phyloP scores from a whole-genome alignment of 2,888 invertebrate species.

The Cancer borealis region DNA sequence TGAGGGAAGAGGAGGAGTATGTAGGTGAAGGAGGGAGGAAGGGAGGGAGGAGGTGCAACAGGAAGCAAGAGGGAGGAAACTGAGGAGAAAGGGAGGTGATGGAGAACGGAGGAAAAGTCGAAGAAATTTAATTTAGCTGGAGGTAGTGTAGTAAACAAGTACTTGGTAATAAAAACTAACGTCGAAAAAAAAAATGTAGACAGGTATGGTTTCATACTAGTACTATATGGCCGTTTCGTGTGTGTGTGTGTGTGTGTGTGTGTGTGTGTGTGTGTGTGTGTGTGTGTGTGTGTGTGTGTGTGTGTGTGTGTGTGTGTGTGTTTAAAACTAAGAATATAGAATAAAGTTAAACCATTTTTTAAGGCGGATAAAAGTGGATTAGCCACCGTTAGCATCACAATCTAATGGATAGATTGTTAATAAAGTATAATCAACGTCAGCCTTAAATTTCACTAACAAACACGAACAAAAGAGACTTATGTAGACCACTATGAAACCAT shows the following conservation, averaged over 20 bases:
- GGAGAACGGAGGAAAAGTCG: neutral
- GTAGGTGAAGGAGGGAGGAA: neutral
- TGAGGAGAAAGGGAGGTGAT: neutral
- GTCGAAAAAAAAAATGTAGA: neutral
- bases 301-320: conserved; percentile 40
- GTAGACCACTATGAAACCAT: neutral
- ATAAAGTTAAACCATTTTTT: neutral
- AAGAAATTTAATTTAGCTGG: neutral
- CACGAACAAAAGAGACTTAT: neutral
- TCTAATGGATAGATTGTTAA: neutral
- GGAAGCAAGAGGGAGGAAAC: neutral
- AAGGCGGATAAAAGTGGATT: neutral
- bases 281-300: conserved; percentile 40
- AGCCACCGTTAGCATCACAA: neutral
- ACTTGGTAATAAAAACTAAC: no score
- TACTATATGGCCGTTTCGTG: neutral
- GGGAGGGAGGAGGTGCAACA: neutral
- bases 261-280: conserved; percentile 38
- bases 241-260: conserved; percentile 30
- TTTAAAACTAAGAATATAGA: no score
- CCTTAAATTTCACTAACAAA: neutral
- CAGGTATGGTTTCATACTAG: neutral
- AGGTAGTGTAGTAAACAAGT: no score
- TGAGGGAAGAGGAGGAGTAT: neutral
- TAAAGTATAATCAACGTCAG: neutral